Base-by-base conservation (phyloP, 2,888 invertebrate species). In the Ophraella communa region DNA sequence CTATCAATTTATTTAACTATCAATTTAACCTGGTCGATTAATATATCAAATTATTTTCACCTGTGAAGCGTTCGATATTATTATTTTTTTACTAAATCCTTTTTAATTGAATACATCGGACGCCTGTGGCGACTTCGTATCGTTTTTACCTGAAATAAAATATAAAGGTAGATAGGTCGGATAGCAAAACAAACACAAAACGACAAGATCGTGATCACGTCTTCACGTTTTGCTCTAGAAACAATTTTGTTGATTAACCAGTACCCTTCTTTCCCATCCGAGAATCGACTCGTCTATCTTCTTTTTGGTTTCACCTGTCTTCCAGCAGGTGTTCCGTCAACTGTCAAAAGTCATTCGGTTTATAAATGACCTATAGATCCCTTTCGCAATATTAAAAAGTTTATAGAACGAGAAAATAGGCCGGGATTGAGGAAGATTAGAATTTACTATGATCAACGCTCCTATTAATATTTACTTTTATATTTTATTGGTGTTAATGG, bases 191-290 rank as follows among this genome's bases (percentile, higher is more conserved):
- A 39, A 39, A 39, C 17, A 70, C 72, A 11, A n/a, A n/a, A 71
- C 72, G 67, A 67, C 67, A 64, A 1, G 55, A 66, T 70, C 70
- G 71, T 73, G 71, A 72, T 71, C 69, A 67, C 71, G 69, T 72
- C 68, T 69, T 23, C 47, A 60, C 65, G 68, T 71, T 71, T 72
- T 67, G 65, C 71, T 71, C 69, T 67, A 68, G 70, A 70, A 73
- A 71, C 70, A 70, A 71, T 67, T 64, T 64, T 47, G 58, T 58
- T 58, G 49, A 24, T 27, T 27, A 24, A 27, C 10, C 2, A 5
- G n/a, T 51, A 17, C 27, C 27, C 49, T 17, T 30, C 2, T n/a
- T 24, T 8, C 24, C 24, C 49, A 11, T 23, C 17, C 24, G 7
- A 23, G 17, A 8, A 4, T n/a, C 49, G 27, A 4, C 17, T 17